A percentile compares a stretch with the other conserved stretches of the same genome.
Conservation (phyloP, 2,113 vertebrate genomes). For the Siniperca knerii region DNA sequence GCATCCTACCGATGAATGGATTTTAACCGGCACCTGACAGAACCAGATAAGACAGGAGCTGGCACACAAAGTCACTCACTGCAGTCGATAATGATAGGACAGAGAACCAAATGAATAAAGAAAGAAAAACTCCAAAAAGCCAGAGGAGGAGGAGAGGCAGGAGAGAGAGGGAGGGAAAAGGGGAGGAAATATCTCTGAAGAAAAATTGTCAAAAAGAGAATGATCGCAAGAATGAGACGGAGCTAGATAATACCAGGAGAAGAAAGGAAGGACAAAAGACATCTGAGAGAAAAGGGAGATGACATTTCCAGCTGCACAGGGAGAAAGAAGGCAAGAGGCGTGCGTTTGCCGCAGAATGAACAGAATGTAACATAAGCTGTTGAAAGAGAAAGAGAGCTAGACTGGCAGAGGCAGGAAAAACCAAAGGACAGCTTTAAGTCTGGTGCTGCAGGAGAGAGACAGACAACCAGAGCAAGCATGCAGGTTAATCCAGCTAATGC, state of each 20-base stretch:
- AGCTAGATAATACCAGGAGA: slow-evolving; percentile 55
- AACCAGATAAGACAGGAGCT: slow-evolving; percentile 76
- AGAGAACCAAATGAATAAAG: slow-evolving; percentile 45
- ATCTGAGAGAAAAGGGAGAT: slow-evolving; percentile 56
- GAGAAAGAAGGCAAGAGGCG: slow-evolving; percentile 27
- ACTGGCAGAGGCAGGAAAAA: slow-evolving; percentile 23
- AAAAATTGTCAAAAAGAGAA: slow-evolving; percentile 66
- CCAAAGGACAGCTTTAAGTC: slow-evolving; percentile 37
- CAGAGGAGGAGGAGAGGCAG: slow-evolving; percentile 14
- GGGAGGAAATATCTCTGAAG: slow-evolving; percentile 52
- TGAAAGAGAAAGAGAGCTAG: slow-evolving; percentile 14
- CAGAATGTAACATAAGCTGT: slow-evolving; percentile 55
- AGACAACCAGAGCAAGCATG: slow-evolving; percentile 29
- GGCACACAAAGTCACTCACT: slow-evolving; percentile 58
- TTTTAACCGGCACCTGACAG: slow-evolving; percentile 74
- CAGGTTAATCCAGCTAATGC: slow-evolving; percentile 75
- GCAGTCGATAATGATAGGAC: slow-evolving; percentile 65
- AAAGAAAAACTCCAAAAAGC: slow-evolving; percentile 43
- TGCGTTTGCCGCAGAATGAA: slow-evolving; percentile 44
- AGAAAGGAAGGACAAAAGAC: slow-evolving; percentile 65
- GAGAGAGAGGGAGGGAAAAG: background rate
- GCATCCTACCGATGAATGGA: slow-evolving; percentile 59
- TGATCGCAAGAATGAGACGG: slow-evolving; percentile 49
- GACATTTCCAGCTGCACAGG: slow-evolving; percentile 65
- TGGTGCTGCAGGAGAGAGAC: slow-evolving; percentile 49